A percentile compares a stretch with the other conserved stretches of the same genome.
phyloP scores from a whole-genome alignment of 2,888 invertebrate genomes.

The Diplazon laetatorius region DNA sequence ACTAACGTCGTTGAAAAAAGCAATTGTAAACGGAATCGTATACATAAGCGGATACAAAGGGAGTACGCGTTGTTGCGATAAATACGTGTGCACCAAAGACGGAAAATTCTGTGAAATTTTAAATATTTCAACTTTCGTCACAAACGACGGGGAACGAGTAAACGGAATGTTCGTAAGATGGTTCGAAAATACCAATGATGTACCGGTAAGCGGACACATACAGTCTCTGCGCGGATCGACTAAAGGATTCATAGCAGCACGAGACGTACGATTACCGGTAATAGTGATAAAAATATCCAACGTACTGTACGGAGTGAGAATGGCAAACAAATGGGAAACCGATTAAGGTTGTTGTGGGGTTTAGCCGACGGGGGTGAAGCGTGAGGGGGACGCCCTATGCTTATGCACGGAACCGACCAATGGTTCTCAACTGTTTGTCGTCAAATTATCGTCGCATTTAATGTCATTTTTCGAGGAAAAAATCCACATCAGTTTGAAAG shows the following conservation, averaged over 20 bases:
- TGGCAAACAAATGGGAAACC: too few species aligned
- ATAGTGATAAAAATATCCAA: too few species aligned
- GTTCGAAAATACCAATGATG: constrained; percentile 40
- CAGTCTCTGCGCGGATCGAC: constrained; percentile 35
- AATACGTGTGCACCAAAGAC: constrained; percentile 30
- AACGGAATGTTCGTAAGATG: constrained; percentile 38
- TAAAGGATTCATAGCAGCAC: neutral
- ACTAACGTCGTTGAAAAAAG: constrained; percentile 44
- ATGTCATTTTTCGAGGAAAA: constrained; percentile 7
- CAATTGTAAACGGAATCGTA: constrained; percentile 45
- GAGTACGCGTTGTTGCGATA: constrained; percentile 39
- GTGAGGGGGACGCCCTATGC: too few species aligned
- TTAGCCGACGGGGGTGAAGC: too few species aligned
- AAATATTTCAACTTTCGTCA: constrained; percentile 26
- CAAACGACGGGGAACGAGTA: constrained; percentile 37
- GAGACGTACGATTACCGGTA: too few species aligned
- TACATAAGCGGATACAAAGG: constrained; percentile 46
- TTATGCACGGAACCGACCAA: neutral
- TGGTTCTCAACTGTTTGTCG: neutral
- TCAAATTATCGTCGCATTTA: constrained; percentile 11
- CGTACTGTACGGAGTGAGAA: too few species aligned
- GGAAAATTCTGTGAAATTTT: constrained; percentile 40
- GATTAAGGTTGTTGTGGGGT: too few species aligned
- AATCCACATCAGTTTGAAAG: constrained; percentile 8
- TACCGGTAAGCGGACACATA: constrained; percentile 33